Conservation (phyloP, 37 sponge, comb jelly and placozoan genomes). For the Sycon ciliatum region DNA sequence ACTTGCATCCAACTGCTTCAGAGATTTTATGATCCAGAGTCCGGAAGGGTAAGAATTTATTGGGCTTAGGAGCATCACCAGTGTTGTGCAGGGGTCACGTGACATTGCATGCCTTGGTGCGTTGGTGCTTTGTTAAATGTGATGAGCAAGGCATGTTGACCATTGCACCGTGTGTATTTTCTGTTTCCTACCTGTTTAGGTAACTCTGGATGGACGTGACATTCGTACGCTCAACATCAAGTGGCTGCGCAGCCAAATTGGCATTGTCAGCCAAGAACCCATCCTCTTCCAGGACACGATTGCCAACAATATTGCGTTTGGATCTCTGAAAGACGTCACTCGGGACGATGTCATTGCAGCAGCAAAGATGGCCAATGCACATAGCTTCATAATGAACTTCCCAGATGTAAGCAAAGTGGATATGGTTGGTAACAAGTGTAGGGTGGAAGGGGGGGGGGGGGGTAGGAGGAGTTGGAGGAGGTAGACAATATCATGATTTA, state of each 20-base stretch:
- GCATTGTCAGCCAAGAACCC: constrained; percentile 76
- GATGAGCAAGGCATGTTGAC: too few species aligned
- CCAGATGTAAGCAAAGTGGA: constrained; percentile 31
- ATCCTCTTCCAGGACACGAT: constrained; percentile 50
- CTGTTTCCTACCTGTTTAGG: constrained; percentile 25
- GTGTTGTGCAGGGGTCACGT: too few species aligned
- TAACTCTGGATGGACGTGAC: constrained; percentile 41
- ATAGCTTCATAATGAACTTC: constrained; percentile 65
- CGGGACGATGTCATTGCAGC: constrained; percentile 68
- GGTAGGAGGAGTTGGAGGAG: constrained; percentile 53
- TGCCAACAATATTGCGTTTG: constrained; percentile 44
- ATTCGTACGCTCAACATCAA: constrained; percentile 49
- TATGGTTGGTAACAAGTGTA: not conserved
- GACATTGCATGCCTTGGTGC: too few species aligned
- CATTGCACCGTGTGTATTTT: too few species aligned
- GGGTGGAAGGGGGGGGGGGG: too few species aligned
- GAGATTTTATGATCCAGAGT: constrained; percentile 57
- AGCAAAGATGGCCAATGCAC: constrained; percentile 74
- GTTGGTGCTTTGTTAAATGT: too few species aligned
- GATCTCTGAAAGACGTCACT: constrained; percentile 50
- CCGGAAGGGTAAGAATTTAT: constrained; percentile 43
- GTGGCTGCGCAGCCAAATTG: constrained; percentile 78
- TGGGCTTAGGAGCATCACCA: too few species aligned
- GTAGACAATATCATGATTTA: too few species aligned
- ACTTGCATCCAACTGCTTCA: constrained; percentile 61